These are phyloP conservation scores for Scaptomyza hsui DNA, from an alignment of 1,140 invertebrate species.

Conservation along the genomic window DNA sequence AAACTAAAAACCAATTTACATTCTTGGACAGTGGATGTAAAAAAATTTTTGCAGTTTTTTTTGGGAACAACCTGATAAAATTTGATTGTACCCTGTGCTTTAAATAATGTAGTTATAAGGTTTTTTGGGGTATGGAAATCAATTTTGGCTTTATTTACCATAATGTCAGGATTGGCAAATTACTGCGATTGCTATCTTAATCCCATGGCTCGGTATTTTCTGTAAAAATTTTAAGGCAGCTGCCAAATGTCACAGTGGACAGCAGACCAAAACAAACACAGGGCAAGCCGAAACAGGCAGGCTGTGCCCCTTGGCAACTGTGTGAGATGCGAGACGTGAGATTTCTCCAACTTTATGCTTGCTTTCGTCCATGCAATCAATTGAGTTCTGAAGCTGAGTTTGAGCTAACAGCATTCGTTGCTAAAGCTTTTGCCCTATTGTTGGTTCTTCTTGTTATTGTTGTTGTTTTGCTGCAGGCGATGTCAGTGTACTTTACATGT, in stretches of 20 bases:
- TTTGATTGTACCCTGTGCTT: neutral
- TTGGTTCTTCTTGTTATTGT: constrained; percentile 16
- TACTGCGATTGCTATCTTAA: constrained; percentile 69
- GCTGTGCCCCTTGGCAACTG: constrained; percentile 54
- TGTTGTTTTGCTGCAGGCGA: constrained; percentile 28
- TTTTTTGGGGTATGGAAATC: too few species aligned
- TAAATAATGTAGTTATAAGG: too few species aligned
- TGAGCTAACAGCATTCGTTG: constrained; percentile 37
- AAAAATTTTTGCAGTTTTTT: neutral
- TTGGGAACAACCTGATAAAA: neutral
- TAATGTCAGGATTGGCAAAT: constrained; percentile 60
- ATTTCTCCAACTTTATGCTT: constrained; percentile 25
- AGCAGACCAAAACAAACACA: constrained; percentile 28
- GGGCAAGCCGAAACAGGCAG: constrained; percentile 9
- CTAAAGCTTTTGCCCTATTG: constrained; percentile 36
- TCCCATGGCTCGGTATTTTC: constrained; percentile 65
- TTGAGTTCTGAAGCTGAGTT: constrained; percentile 41
- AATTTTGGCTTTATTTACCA: neutral
- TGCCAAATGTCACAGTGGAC: constrained; percentile 74
- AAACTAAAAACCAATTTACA: constrained; percentile 32
- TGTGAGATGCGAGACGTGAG: constrained; percentile 15
- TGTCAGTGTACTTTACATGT: constrained; percentile 51
- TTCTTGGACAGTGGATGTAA: constrained; percentile 20
- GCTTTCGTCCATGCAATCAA: constrained; percentile 32
- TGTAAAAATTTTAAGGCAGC: constrained; percentile 71